These are phyloP conservation scores for Cephus spinipes DNA, from an alignment of 2,888 invertebrate genomes.

Conservation along the genomic window DNA sequence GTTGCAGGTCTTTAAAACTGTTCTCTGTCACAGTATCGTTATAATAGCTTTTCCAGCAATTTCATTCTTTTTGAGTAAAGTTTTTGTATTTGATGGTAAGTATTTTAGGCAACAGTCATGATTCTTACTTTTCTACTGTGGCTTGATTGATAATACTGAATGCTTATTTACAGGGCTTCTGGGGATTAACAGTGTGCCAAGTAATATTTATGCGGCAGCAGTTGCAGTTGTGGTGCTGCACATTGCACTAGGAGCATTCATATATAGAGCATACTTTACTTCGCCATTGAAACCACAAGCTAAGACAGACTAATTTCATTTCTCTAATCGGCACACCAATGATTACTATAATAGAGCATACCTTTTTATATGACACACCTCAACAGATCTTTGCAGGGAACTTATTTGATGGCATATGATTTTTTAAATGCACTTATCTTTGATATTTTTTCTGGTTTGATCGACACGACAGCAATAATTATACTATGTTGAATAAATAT, in stretches of 20 bases:
- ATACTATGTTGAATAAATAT: background rate
- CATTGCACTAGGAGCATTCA: constrained; percentile 81
- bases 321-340: background rate
- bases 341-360: background rate
- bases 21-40: constrained; percentile 80
- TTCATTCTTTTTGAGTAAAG: constrained; percentile 79
- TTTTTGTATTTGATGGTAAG: constrained; percentile 78
- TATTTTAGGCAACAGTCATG: constrained; percentile 56
- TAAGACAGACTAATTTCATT: constrained; percentile 49
- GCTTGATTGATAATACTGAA: background rate
- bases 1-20: constrained; percentile 79
- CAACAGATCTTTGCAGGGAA: background rate
- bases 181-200: constrained; percentile 69
- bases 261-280: constrained; percentile 80
- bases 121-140: background rate
- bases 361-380: background rate
- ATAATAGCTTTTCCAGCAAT: constrained; percentile 82
- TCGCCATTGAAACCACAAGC: constrained; percentile 41
- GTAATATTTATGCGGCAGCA: constrained; percentile 84
- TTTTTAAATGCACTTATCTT: background rate
- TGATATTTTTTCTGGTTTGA: background rate
- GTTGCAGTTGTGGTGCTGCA: constrained; percentile 82
- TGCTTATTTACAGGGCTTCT: constrained; percentile 67
- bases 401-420: background rate
- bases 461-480: background rate